A percentile compares a stretch with the other conserved stretches of the same genome.
Evolutionary conservation across 2,113 vertebrate species (phyloP).

Genomic region (Felis chaus): DNA sequence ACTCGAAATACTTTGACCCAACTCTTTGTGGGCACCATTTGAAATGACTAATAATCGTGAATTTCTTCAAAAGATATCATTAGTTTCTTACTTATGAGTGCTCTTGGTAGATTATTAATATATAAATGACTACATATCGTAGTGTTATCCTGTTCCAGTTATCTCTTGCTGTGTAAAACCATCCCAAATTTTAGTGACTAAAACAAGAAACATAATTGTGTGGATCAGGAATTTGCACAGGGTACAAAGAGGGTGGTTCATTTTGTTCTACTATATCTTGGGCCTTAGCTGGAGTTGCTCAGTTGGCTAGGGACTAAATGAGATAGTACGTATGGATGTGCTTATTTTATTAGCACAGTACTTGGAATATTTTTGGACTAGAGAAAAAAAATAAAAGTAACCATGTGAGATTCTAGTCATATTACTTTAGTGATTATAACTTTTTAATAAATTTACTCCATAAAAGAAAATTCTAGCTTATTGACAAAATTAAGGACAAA

Average conservation of each 20-base stretch:
- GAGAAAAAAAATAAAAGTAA: constrained; percentile 34
- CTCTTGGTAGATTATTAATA: background rate
- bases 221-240: background rate
- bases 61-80: background rate
- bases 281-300: background rate
- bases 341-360: background rate
- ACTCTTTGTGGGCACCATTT: background rate
- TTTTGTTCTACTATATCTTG: background rate
- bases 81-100: background rate
- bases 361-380: constrained; percentile 1
- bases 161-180: background rate
- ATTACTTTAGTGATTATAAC: constrained; percentile 5
- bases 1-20: background rate
- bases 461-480: constrained; percentile 42
- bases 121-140: background rate
- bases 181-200: background rate
- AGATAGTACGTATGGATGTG: background rate
- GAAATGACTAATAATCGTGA: background rate
- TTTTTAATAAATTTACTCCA: constrained; percentile 36
- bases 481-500: constrained; percentile 46
- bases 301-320: background rate
- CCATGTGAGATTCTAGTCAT: background rate
- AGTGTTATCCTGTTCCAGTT: background rate
- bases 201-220: background rate
- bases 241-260: background rate